phyloP scores from a whole-genome alignment of 2,113 vertebrate species.

The Aegotheles bennettii region DNA sequence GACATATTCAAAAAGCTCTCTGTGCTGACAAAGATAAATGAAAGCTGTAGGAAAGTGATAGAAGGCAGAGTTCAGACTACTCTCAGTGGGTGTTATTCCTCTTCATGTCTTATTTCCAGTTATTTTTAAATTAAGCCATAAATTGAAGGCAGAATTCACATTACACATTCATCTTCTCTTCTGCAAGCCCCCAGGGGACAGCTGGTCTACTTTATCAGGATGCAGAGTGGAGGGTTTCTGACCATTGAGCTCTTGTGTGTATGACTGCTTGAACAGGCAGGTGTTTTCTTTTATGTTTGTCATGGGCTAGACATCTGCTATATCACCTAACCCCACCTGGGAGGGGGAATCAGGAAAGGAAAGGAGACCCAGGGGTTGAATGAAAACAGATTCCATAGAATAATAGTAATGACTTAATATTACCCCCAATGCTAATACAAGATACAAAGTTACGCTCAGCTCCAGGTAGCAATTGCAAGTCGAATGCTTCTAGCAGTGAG shows the following conservation, averaged over 20 bases:
- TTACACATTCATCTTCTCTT: conserved; percentile 2
- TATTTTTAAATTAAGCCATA: conserved; percentile 56
- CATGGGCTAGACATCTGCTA: too few species aligned
- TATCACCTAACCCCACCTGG: too few species aligned
- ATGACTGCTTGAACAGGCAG: neutral
- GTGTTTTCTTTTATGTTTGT: neutral
- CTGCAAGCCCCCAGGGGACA: neutral
- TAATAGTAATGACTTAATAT: too few species aligned
- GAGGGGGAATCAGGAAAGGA: too few species aligned
- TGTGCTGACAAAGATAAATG: neutral
- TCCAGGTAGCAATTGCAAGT: too few species aligned
- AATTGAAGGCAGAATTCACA: conserved; percentile 19
- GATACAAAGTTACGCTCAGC: too few species aligned
- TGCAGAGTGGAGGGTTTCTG: neutral
- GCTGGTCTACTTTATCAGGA: conserved; percentile 7
- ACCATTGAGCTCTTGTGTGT: neutral
- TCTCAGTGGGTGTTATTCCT: conserved; percentile 6
- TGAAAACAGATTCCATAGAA: too few species aligned
- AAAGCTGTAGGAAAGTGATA: neutral
- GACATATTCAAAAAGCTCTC: neutral
- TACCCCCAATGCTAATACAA: too few species aligned
- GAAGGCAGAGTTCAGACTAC: conserved; percentile 19
- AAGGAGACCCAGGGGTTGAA: too few species aligned
- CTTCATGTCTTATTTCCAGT: conserved; percentile 54
- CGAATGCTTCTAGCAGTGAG: too few species aligned